Conservation (phyloP, 1,140 invertebrate species). For the Alviniconcha marisindica region DNA sequence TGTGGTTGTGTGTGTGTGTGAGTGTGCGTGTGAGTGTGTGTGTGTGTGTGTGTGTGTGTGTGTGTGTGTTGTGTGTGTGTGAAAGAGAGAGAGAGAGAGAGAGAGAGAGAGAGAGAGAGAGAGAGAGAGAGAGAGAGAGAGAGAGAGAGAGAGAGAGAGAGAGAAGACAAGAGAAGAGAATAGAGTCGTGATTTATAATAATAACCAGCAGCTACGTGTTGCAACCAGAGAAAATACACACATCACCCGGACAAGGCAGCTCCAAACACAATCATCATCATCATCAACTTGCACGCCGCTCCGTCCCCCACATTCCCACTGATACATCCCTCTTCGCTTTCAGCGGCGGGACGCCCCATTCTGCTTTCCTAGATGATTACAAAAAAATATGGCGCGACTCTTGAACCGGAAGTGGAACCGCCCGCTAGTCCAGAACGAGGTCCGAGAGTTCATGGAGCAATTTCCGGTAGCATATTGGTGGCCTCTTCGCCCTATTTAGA, state of each 20-base stretch:
- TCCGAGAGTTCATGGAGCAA: slow-evolving; percentile 21
- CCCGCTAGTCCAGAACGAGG: slow-evolving; percentile 25
- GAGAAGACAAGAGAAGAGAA: background rate
- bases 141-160: slow-evolving; percentile 5
- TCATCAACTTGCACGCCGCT: too few species aligned
- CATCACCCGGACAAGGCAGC: background rate
- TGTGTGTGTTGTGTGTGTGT: too few species aligned
- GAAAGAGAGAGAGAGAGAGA: background rate
- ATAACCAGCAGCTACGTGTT: too few species aligned
- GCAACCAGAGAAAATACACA: background rate
- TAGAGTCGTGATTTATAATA: too few species aligned
- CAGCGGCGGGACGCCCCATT: too few species aligned
- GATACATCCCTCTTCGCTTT: too few species aligned
- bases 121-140: background rate
- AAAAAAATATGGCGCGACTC: slow-evolving; percentile 12
- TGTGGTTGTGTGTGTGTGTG: too few species aligned
- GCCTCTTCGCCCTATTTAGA: slow-evolving; percentile 6
- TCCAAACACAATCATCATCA: too few species aligned
- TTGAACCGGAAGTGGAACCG: slow-evolving; percentile 18
- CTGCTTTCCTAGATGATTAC: slow-evolving; percentile 4
- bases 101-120: background rate
- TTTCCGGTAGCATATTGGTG: slow-evolving; percentile 15
- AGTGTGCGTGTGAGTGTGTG: too few species aligned
- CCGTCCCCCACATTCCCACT: too few species aligned
- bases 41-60: too few species aligned